Conservation (phyloP, 92 coral and sea anemone species). For the Palythoa grandiflora region DNA sequence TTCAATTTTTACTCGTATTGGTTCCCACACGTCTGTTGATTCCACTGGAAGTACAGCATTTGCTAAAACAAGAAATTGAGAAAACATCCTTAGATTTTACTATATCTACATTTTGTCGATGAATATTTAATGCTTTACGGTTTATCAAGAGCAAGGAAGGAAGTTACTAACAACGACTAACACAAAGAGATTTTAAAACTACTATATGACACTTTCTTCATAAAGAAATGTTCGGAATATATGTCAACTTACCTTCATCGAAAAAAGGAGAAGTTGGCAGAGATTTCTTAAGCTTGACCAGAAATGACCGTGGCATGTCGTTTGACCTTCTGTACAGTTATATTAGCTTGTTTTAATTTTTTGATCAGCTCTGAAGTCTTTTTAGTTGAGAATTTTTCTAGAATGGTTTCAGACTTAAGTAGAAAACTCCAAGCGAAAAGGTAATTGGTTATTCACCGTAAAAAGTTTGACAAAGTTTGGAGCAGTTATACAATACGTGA, state of each 20-base stretch:
- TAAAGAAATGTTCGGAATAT: neutral
- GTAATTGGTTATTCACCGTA: constrained; percentile 10
- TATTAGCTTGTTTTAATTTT: constrained; percentile 65
- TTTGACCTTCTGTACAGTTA: constrained; percentile 70
- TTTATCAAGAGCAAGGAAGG: constrained; percentile 73
- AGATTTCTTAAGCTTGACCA: constrained; percentile 94
- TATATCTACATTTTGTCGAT: constrained; percentile 70
- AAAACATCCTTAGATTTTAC: constrained; percentile 71
- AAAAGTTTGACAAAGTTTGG: constrained; percentile 38
- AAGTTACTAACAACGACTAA: constrained; percentile 30
- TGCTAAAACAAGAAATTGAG: constrained; percentile 52
- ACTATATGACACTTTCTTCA: neutral
- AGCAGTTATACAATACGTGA: constrained; percentile 46
- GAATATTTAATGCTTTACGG: constrained; percentile 88
- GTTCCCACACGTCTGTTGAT: constrained; percentile 84
- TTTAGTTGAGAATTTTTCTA: constrained; percentile 15
- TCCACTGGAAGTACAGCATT: constrained; percentile 66
- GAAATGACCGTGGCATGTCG: constrained; percentile 96
- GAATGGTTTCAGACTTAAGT: constrained; percentile 20
- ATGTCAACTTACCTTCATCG: constrained; percentile 81
- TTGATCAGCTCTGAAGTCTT: constrained; percentile 53
- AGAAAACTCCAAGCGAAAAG: constrained; percentile 16
- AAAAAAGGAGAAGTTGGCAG: constrained; percentile 59
- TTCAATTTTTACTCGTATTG: constrained; percentile 90
- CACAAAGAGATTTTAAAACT: neutral